Conservation (phyloP, 2,797 vertebrate genomes). For the Gadopsis bispinosus region DNA sequence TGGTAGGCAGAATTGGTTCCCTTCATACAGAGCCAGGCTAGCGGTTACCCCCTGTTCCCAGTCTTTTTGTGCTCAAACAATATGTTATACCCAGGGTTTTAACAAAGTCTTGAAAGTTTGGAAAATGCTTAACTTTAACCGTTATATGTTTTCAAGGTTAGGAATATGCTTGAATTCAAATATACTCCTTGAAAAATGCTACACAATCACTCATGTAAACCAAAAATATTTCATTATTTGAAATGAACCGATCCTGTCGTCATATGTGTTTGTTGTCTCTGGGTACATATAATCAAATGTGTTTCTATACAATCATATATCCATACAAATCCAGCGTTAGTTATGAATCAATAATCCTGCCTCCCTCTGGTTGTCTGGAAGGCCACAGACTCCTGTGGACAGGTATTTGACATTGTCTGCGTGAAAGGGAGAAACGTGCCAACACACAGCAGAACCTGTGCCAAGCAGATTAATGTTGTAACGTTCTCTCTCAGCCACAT, state of each 20-base stretch:
- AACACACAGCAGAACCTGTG: conserved; percentile 72
- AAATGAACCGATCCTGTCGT: no score
- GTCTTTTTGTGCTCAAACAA: not conserved
- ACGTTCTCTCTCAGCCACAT: conserved; percentile 62
- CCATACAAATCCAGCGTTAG: not conserved
- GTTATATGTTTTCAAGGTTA: no score
- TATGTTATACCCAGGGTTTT: not conserved
- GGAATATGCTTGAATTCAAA: no score
- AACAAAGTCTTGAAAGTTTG: no score
- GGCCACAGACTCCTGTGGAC: conserved; percentile 69
- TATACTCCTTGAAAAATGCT: no score
- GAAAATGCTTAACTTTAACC: no score
- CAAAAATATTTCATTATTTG: no score
- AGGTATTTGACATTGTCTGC: conserved; percentile 82
- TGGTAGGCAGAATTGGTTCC: not conserved
- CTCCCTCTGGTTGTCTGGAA: conserved; percentile 38
- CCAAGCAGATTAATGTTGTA: conserved; percentile 82
- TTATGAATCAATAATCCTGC: conserved; percentile 39
- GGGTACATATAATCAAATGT: not conserved
- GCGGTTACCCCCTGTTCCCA: not conserved
- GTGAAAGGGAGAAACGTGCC: conserved; percentile 74
- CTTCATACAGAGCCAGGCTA: not conserved
- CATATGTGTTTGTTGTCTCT: no score
- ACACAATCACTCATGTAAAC: no score
- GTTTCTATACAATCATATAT: not conserved